Percentiles rank a stretch among this genome's conserved stretches.
Evolutionary conservation across 2,888 invertebrate genomes (phyloP).

Genomic region (Diarsia dahlii): DNA sequence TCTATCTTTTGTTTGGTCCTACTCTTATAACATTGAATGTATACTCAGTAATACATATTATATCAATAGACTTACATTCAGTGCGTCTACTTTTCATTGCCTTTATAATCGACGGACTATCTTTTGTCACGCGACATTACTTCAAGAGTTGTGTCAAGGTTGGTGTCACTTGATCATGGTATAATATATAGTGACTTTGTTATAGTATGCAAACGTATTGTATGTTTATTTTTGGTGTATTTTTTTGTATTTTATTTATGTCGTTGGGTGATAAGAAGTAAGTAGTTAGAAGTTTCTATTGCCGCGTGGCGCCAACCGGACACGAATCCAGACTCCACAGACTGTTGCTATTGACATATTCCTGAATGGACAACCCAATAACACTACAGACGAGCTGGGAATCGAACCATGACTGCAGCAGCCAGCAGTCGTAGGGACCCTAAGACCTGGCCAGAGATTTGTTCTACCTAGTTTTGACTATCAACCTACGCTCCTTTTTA

Average conservation of each 20-base stretch:
- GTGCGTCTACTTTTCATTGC: slow-evolving; percentile 29
- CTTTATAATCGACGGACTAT: slow-evolving; percentile 38
- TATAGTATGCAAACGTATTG: not conserved
- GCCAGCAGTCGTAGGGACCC: not conserved
- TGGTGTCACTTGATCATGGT: slow-evolving; percentile 6
- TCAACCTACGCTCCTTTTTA: not conserved
- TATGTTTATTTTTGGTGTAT: not conserved
- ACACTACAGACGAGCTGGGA: not conserved
- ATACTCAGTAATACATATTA: not conserved
- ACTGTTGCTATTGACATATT: not conserved
- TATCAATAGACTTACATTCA: not conserved
- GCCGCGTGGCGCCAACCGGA: not conserved
- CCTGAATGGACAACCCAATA: not conserved
- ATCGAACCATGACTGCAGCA: not conserved
- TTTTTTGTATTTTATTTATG: not conserved
- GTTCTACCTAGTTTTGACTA: not conserved
- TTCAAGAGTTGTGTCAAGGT: slow-evolving; percentile 51
- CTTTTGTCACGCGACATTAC: slow-evolving; percentile 56
- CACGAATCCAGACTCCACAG: not conserved
- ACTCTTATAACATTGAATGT: not conserved
- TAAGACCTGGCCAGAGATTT: too few species aligned
- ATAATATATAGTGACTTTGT: not conserved
- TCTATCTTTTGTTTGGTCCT: too few species aligned
- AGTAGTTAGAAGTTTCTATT: too few species aligned
- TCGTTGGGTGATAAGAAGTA: not conserved